These are phyloP conservation scores for Orthosia cruda DNA, from an alignment of 2,888 invertebrate genomes.

Conservation along the genomic window DNA sequence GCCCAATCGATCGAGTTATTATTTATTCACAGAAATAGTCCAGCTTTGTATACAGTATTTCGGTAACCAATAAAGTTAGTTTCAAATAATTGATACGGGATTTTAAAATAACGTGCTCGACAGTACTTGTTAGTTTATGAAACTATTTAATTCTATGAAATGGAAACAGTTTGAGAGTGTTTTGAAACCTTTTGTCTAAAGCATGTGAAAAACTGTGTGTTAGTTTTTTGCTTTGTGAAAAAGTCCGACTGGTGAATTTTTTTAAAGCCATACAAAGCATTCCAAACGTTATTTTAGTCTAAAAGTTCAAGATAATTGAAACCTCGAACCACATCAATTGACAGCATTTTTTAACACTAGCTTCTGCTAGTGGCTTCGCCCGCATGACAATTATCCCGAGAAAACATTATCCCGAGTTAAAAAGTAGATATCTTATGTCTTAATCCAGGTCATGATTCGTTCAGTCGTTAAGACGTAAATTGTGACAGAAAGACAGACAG, in stretches of 20 bases:
- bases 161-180: not conserved
- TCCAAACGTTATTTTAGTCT: not conserved
- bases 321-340: not conserved
- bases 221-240: not conserved
- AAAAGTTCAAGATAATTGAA: not conserved
- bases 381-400: no score
- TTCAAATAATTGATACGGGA: constrained; percentile 5
- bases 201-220: not conserved
- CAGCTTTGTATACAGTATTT: constrained; percentile 28
- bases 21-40: constrained; percentile 30
- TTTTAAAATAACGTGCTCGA: constrained; percentile 10
- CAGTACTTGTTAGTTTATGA: not conserved
- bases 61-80: constrained; percentile 5
- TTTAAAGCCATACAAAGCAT: not conserved
- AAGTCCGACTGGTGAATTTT: not conserved
- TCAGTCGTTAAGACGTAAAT: no score
- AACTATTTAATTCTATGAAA: not conserved
- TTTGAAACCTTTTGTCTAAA: not conserved
- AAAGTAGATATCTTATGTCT: no score
- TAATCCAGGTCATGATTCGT: no score
- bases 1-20: constrained; percentile 2
- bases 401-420: no score
- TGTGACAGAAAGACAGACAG: no score
- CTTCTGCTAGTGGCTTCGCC: no score
- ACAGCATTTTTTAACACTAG: no score